These are phyloP conservation scores for Brachypodius melanocephalos DNA, from an alignment of 2,113 vertebrate species.

Conservation along the genomic window DNA sequence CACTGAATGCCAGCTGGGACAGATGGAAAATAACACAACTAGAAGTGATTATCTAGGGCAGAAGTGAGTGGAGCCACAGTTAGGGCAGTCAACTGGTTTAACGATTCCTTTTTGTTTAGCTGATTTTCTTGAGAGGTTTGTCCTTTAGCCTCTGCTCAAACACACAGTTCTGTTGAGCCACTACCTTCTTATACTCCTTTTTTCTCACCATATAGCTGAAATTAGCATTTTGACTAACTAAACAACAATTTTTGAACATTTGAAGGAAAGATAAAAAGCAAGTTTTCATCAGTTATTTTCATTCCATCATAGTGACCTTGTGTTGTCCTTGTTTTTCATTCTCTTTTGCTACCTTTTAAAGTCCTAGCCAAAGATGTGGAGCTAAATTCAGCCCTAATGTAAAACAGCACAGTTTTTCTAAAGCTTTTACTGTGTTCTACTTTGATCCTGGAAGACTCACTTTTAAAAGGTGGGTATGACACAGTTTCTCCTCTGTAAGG, in stretches of 20 bases:
- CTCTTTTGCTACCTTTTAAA: constrained; percentile 38
- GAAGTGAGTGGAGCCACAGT: background rate
- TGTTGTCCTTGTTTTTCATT: constrained; percentile 47
- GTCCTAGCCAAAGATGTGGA: constrained; percentile 19
- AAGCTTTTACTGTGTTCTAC: constrained; percentile 25
- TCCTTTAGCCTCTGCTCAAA: background rate
- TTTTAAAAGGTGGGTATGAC: constrained; percentile 53
- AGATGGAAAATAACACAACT: background rate
- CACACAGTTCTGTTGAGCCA: background rate
- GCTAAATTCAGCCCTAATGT: constrained; percentile 61
- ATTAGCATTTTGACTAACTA: background rate
- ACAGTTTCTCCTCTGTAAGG: constrained; percentile 40
- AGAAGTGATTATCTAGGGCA: background rate
- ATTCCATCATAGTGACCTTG: constrained; percentile 30
- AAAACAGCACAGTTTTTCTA: constrained; percentile 51
- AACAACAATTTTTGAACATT: background rate
- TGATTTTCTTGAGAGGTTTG: background rate
- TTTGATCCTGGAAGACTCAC: constrained; percentile 46
- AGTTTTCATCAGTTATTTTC: background rate
- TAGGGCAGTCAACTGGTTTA: background rate
- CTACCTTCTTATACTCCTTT: background rate
- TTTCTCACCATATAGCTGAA: background rate
- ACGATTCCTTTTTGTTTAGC: background rate
- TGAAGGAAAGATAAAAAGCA: background rate
- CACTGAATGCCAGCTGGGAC: background rate